These are phyloP conservation scores for Pitta sordida DNA, from an alignment of 2,113 vertebrate genomes.

Conservation along the genomic window DNA sequence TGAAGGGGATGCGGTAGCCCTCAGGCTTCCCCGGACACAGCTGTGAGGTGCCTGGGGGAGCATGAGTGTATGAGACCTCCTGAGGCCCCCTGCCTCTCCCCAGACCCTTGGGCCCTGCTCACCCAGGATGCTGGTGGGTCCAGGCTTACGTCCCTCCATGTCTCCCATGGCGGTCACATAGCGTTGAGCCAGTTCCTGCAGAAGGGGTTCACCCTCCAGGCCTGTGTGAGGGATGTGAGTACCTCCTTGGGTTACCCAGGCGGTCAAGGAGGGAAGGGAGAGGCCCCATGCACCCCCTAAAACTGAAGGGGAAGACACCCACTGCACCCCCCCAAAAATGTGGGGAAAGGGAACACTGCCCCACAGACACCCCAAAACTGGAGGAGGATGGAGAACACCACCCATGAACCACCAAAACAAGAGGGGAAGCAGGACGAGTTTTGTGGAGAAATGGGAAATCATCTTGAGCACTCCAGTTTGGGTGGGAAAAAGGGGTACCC, in stretches of 20 bases:
- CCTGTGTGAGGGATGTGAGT: neutral
- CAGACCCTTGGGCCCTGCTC: neutral
- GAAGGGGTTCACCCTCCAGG: neutral
- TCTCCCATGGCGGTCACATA: neutral
- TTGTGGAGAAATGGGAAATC: fast-evolving
- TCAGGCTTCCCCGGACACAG: neutral
- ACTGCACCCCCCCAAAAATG: neutral
- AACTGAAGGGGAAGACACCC: neutral
- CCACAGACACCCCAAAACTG: neutral
- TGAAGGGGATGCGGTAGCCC: neutral
- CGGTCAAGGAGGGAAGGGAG: neutral
- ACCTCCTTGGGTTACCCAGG: neutral
- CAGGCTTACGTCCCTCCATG: constrained; percentile 18
- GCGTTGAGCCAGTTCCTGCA: neutral
- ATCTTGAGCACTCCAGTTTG: neutral
- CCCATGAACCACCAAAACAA: neutral
- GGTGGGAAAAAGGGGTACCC: neutral
- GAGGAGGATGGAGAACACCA: neutral
- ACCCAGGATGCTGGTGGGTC: constrained; percentile 9
- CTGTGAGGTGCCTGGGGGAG: neutral
- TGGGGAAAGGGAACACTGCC: neutral
- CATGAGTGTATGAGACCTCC: neutral
- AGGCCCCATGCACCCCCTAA: neutral
- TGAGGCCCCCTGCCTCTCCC: neutral
- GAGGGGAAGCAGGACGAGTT: neutral